Base-by-base conservation (phyloP, 1,140 invertebrate genomes). In the Eriocheir sinensis region DNA sequence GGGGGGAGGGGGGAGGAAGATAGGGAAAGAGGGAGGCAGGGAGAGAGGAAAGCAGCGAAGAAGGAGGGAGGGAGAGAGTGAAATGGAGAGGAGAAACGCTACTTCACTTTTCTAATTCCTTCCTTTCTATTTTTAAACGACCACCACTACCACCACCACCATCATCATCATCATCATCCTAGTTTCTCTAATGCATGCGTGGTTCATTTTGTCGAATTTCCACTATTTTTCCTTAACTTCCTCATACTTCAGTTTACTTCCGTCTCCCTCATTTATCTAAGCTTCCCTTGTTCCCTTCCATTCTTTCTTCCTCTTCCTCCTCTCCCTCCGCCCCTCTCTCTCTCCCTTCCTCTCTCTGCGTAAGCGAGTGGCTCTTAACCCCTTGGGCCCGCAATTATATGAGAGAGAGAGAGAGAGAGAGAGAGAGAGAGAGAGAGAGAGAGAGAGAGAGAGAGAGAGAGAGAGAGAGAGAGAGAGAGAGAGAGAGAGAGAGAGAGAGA, bases 401-500 rank as follows among this genome's bases (percentile, higher is more conserved):
- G 0, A 72, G 27, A 72, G 60, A 72, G 60, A 72, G 60, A 72
- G 60, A n/a, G n/a, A n/a, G n/a, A n/a, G n/a, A n/a, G n/a, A n/a
- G n/a, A n/a, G n/a, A n/a, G n/a, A n/a, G n/a, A n/a, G n/a, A n/a
- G n/a, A n/a, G n/a, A n/a, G n/a, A n/a, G n/a, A n/a, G n/a, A n/a
- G n/a, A n/a, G n/a, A 72, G 60, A 72, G 60, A 72, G 60, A 72
- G 60, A 72, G 60, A 72, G 60, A 72, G 60, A 72, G 60, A 72
- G 60, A 72, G 60, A n/a, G 60, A 72, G 60, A 72, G 60, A 72
- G 60, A 72, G 21, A 48, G 44, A 48, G 44, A 48, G 44, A 48
- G 44, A 48, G 44, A 48, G 44, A 48, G 44, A 48, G 44, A 48
- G 44, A 48, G 44, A 48, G n/a, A n/a, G n/a, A n/a, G n/a, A n/a